Conservation (phyloP, 2,888 invertebrate species). For the Antheraea assamensis region DNA sequence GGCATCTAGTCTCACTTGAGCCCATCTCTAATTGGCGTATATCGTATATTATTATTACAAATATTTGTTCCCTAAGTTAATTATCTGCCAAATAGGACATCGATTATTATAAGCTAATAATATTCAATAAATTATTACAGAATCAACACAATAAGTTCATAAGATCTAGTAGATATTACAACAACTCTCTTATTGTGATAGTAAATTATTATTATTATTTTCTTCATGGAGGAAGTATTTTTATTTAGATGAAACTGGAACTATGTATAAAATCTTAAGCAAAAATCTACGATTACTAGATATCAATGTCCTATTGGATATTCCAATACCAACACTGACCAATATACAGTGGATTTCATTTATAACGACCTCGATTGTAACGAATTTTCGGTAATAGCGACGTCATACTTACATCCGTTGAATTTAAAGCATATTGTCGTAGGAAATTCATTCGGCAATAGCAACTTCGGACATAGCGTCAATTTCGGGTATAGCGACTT, state of each 20-base stretch:
- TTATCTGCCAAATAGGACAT: constrained; percentile 33
- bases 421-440: no score
- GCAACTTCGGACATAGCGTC: no score
- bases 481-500: no score
- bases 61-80: constrained; percentile 55
- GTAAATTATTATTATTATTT: not conserved
- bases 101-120: constrained; percentile 6
- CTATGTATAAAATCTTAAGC: not conserved
- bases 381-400: no score
- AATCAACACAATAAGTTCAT: not conserved
- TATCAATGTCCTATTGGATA: constrained; percentile 29
- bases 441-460: no score
- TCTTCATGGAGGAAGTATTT: not conserved
- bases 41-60: constrained; percentile 39
- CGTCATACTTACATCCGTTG: no score
- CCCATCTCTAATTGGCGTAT: constrained; percentile 57
- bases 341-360: no score
- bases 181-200: not conserved
- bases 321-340: not conserved
- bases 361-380: no score
- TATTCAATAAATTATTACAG: not conserved
- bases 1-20: constrained; percentile 62
- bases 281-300: constrained; percentile 15
- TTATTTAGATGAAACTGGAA: not conserved
- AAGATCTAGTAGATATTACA: not conserved